Evolutionary conservation across 2,888 invertebrate genomes (phyloP), one percentile per base, ranked within the genome.

Genomic region (Plusia festucae): DNA sequence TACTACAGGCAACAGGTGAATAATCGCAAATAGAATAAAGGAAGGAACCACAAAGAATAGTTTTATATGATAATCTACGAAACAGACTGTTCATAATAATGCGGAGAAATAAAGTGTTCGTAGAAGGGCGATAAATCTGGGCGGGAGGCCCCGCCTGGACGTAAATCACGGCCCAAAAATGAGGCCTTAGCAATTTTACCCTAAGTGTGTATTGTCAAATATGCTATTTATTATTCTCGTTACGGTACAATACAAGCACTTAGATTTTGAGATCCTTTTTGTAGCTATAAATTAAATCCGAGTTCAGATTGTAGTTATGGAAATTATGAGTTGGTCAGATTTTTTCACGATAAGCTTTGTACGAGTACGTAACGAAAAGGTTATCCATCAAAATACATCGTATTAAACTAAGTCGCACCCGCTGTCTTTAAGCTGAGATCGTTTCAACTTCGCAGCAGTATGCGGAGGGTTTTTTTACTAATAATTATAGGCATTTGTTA

Each of bases 101-200:
- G 53, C 59, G 34, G 34, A 77, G 46, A 62, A 73, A 73, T 76
- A 79, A 76, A 69, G 68, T 79, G 77, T 69, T 65, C 51, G 63
- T 58, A 62, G 53, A 67, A 59, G 53, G 30, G 54, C 77, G 40
- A 76, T 79, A 78, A 79, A 77, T 77, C 64, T 59, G 61, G 15
- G 6, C 52, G 61, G 65, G 32, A 49, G 2, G 57, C 61, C 61
- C 46, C 67, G 80, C 22, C 56, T 18, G 55, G 53, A 49, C 53
- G 68, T 73, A 80, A 78, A 80, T 80, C 78, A 73, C 65, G 53
- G 57, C 15, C 54, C 58, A 80, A 70, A 79, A 76, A 76, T 72
- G 77, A 76, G 68, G 67, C 65, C 60, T 63, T 46, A 40, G 69
- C 76, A 76, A 77, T 79, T 67, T 76, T 54, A 51, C 34, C 62